A percentile compares a stretch with the other conserved stretches of the same genome.
These are phyloP conservation scores for Brachyrhaphis roseni DNA, from an alignment of 2,797 vertebrate species.

Conservation along the genomic window DNA sequence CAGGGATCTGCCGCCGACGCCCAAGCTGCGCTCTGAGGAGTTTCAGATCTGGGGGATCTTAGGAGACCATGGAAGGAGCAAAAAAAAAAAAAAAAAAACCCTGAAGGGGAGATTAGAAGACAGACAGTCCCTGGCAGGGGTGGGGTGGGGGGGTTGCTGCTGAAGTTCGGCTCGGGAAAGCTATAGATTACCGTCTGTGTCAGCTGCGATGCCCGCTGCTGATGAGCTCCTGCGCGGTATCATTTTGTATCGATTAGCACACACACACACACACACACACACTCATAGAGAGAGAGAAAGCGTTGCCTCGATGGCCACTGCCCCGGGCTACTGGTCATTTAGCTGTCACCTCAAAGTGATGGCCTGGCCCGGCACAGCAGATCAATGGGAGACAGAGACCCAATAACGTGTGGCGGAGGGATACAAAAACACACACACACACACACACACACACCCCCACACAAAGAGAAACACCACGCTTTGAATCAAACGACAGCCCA, in stretches of 20 bases:
- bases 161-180: constrained; percentile 68
- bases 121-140: constrained; percentile 17
- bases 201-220: constrained; percentile 73
- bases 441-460: neutral
- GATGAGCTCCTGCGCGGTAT: constrained; percentile 77
- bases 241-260: constrained; percentile 77
- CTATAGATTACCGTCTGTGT: constrained; percentile 77
- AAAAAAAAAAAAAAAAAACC: constrained; percentile 27
- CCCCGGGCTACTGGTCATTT: constrained; percentile 75
- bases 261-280: constrained; percentile 63
- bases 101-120: constrained; percentile 63
- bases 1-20: constrained; percentile 47
- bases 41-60: constrained; percentile 53
- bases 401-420: constrained; percentile 39
- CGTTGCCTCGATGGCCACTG: constrained; percentile 63
- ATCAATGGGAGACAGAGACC: constrained; percentile 71
- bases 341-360: constrained; percentile 81
- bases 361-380: constrained; percentile 54
- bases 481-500: constrained; percentile 29
- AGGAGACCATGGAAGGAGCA: constrained; percentile 32
- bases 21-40: constrained; percentile 62
- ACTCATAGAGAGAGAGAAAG: constrained; percentile 56
- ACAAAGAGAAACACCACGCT: neutral
- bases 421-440: constrained; percentile 26
- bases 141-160: constrained; percentile 20